Evolutionary conservation across 2,797 vertebrate genomes (phyloP).

Genomic region (Micropoecilia bifurca): DNA sequence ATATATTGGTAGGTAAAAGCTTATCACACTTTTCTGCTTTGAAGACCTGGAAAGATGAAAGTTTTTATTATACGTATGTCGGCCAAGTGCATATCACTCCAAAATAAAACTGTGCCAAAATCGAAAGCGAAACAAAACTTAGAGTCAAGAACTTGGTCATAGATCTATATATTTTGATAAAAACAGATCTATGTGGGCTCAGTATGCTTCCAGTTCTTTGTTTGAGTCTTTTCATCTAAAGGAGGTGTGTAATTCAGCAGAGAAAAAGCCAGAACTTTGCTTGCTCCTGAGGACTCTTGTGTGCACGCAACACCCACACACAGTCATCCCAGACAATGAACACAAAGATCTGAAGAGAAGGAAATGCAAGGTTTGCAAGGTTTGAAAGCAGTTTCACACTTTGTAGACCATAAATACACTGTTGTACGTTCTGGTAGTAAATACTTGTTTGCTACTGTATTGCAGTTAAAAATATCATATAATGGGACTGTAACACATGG

Average conservation of each 20-base stretch:
- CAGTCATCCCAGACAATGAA: conserved; percentile 2
- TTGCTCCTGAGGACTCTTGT: conserved; percentile 4
- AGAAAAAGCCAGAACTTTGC: neutral
- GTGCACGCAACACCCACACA: conserved; percentile 6
- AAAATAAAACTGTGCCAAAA: conserved; percentile 4
- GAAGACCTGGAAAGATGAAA: neutral
- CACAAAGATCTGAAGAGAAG: conserved; percentile 2
- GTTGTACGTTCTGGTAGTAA: neutral
- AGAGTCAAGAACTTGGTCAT: conserved; percentile 2
- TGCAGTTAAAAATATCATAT: neutral
- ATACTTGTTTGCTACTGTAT: conserved; percentile 3
- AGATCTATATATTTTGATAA: conserved; percentile 8
- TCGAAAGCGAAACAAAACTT: conserved; percentile 11
- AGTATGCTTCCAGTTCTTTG: neutral
- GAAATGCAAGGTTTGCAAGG: neutral
- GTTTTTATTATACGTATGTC: neutral
- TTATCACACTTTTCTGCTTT: neutral
- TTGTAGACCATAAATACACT: neutral
- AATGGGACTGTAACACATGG: neutral
- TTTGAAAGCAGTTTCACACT: neutral
- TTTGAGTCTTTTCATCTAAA: conserved; percentile 1
- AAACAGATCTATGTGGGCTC: conserved; percentile 7
- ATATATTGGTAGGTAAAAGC: neutral
- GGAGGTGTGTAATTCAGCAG: neutral
- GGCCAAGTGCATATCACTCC: neutral